These are phyloP conservation scores for Pemphigus obesinymphae DNA, from an alignment of 1,140 invertebrate species.

Conservation along the genomic window DNA sequence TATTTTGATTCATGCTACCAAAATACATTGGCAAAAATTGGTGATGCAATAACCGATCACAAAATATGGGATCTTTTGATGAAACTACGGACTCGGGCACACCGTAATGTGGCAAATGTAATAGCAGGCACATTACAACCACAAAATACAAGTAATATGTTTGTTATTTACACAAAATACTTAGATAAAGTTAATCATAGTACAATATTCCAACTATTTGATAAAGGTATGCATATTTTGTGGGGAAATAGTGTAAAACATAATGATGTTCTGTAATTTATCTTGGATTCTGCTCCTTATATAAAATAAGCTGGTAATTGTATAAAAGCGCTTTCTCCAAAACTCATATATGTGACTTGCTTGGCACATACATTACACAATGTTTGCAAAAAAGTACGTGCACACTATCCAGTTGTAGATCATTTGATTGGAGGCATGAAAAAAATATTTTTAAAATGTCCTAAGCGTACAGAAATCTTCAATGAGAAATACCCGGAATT, in stretches of 20 bases:
- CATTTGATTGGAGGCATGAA: background rate
- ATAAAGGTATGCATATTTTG: background rate
- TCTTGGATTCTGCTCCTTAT: background rate
- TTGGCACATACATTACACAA: background rate
- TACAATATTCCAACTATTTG: too few species aligned
- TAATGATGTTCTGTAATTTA: background rate
- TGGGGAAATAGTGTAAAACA: background rate
- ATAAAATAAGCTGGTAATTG: background rate
- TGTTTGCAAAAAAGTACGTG: background rate
- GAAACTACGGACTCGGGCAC: too few species aligned
- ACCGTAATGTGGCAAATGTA: too few species aligned
- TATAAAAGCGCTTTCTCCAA: background rate
- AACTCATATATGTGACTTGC: background rate
- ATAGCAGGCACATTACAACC: too few species aligned
- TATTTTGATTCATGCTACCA: too few species aligned
- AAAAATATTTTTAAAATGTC: background rate
- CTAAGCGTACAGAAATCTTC: background rate
- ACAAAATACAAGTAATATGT: too few species aligned
- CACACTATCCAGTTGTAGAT: background rate
- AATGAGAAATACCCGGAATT: background rate
- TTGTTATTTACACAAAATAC: too few species aligned
- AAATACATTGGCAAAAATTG: too few species aligned
- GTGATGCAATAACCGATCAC: too few species aligned
- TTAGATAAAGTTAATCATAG: too few species aligned
- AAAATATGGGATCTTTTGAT: too few species aligned